These are phyloP conservation scores for Andrena haemorrhoa DNA, from an alignment of 2,888 invertebrate genomes.

Conservation along the genomic window DNA sequence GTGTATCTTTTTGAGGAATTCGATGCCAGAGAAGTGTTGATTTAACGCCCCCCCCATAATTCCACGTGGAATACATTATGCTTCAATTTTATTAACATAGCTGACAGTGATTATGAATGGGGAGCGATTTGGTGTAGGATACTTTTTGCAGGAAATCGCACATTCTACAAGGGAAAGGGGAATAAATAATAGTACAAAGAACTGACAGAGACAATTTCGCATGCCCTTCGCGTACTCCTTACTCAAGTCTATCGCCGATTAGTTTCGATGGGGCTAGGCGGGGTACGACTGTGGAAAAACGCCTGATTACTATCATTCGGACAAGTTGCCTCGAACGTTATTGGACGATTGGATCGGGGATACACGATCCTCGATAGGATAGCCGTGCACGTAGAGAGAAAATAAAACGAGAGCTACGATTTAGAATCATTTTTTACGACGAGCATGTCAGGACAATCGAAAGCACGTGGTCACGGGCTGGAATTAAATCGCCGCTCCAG, in stretches of 20 bases:
- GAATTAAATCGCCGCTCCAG: constrained; percentile 10
- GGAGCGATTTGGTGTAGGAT: no score
- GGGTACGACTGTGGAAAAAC: neutral
- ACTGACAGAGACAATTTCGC: neutral
- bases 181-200: no score
- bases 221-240: neutral
- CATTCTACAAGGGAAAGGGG: no score
- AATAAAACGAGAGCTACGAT: neutral
- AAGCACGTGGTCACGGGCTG: neutral
- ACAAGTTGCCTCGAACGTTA: neutral
- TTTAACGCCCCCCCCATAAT: no score
- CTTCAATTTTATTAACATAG: no score
- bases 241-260: neutral
- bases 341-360: neutral
- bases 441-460: neutral
- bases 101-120: no score
- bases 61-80: no score
- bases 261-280: neutral
- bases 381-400: neutral
- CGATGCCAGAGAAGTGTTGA: no score
- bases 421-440: neutral
- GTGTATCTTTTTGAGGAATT: no score
- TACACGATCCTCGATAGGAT: neutral
- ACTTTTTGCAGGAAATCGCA: no score
- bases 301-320: constrained; percentile 5